phyloP scores from a whole-genome alignment of 2,113 vertebrate genomes.

The Cynoglossus semilaevis region DNA sequence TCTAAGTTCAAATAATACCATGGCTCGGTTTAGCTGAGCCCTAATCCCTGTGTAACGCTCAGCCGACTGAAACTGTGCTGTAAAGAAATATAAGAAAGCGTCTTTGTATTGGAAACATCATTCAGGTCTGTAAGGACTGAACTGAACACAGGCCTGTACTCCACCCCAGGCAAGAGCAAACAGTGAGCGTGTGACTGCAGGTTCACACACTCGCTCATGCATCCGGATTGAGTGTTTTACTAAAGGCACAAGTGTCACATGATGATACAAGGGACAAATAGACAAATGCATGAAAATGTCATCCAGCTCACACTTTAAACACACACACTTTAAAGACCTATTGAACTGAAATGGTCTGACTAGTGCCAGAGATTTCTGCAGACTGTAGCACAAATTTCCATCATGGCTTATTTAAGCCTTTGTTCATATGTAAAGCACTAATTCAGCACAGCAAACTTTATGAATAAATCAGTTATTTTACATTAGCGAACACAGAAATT shows the following conservation, averaged over 20 bases:
- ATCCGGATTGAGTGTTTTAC: slow-evolving; percentile 50
- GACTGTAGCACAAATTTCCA: slow-evolving; percentile 52
- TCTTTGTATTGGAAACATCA: slow-evolving; percentile 51
- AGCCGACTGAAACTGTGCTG: slow-evolving; percentile 25
- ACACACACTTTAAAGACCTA: slow-evolving; percentile 26
- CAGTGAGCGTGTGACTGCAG: slow-evolving; percentile 67
- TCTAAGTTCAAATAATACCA: slow-evolving; percentile 31
- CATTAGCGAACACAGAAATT: too few species aligned
- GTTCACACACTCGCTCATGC: slow-evolving; percentile 57
- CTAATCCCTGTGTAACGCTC: slow-evolving; percentile 45
- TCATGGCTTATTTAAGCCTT: slow-evolving; percentile 29
- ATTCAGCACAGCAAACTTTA: too few species aligned
- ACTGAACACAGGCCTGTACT: slow-evolving; percentile 23
- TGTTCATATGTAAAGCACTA: too few species aligned
- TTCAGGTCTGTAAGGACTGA: slow-evolving; percentile 25
- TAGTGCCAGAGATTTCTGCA: slow-evolving; percentile 49
- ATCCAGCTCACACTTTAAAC: neutral
- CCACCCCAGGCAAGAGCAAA: slow-evolving; percentile 61
- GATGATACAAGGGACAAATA: slow-evolving; percentile 41
- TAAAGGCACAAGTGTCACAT: slow-evolving; percentile 32
- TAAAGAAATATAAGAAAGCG: slow-evolving; percentile 48
- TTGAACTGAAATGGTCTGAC: slow-evolving; percentile 20
- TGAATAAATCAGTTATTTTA: too few species aligned
- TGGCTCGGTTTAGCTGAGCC: slow-evolving; percentile 20
- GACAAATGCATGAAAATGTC: slow-evolving; percentile 13